Conservation (phyloP, 64 coral and sea anemone genomes). For the Anthopleura sola region DNA sequence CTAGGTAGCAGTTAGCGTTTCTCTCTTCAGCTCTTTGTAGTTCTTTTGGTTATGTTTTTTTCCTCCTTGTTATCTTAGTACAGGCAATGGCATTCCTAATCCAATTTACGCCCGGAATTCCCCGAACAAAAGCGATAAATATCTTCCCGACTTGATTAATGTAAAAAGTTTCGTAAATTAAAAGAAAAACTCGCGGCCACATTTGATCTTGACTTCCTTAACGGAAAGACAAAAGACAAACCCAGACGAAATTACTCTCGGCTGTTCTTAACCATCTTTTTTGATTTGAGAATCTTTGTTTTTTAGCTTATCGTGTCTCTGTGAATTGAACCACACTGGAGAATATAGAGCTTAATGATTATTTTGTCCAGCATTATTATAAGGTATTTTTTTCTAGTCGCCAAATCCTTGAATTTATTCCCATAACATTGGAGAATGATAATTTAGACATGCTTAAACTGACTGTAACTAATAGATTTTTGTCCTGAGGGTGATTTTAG, state of each 20-base stretch:
- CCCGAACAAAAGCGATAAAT: neutral
- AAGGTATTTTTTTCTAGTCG: neutral
- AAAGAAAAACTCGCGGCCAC: neutral
- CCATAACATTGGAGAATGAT: too few species aligned
- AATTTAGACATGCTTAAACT: too few species aligned
- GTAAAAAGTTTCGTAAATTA: neutral
- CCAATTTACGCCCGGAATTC: conserved; percentile 5
- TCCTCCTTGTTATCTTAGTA: too few species aligned
- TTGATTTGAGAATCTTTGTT: neutral
- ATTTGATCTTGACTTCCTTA: neutral
- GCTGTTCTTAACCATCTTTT: neutral
- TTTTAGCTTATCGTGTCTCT: neutral
- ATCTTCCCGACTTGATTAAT: neutral
- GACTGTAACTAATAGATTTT: too few species aligned
- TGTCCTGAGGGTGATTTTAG: too few species aligned
- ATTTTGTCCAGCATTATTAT: neutral
- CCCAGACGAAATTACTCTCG: neutral
- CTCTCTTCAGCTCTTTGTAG: too few species aligned
- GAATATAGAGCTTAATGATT: neutral
- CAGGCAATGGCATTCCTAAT: neutral
- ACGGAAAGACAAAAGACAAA: neutral
- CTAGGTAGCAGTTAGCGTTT: too few species aligned
- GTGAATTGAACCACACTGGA: neutral
- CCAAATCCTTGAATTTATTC: too few species aligned
- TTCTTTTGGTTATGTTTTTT: neutral